phyloP scores from a whole-genome alignment of 2,113 vertebrate genomes.

The Formicarius rufipectus region DNA sequence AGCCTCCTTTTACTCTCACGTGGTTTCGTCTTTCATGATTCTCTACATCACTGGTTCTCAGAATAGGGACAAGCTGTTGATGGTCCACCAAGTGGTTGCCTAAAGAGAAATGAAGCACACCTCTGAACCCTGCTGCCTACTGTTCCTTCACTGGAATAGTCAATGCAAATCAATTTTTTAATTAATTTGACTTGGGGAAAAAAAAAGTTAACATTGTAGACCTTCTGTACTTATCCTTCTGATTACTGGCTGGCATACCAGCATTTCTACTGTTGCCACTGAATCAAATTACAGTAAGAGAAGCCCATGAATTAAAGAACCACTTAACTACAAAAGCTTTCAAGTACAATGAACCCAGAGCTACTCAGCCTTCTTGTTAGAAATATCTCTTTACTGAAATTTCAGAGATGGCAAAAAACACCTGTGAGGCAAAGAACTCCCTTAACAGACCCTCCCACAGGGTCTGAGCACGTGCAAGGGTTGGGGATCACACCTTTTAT shows the following conservation, averaged over 20 bases:
- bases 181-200: not conserved
- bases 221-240: not conserved
- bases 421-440: too few relatives aligned
- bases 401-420: too few relatives aligned
- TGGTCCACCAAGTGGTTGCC: conserved; percentile 49
- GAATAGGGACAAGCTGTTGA: conserved; percentile 24
- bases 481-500: too few relatives aligned
- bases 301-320: not conserved
- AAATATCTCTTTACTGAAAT: too few relatives aligned
- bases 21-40: conserved; percentile 44
- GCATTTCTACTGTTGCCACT: not conserved
- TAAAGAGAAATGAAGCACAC: conserved; percentile 5
- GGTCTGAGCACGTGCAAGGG: too few relatives aligned
- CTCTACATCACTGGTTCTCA: conserved; percentile 33
- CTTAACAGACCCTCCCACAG: too few relatives aligned
- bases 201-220: not conserved
- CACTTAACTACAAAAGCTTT: not conserved
- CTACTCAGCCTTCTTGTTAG: not conserved
- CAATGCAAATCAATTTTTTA: not conserved
- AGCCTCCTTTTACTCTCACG: conserved; percentile 34
- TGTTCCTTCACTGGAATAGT: not conserved
- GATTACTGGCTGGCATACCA: not conserved
- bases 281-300: not conserved
- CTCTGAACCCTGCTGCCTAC: not conserved
- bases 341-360: not conserved